A percentile compares a stretch with the other conserved stretches of the same genome.
phyloP scores from a whole-genome alignment of 2,113 vertebrate species.

The Strigops habroptila region DNA sequence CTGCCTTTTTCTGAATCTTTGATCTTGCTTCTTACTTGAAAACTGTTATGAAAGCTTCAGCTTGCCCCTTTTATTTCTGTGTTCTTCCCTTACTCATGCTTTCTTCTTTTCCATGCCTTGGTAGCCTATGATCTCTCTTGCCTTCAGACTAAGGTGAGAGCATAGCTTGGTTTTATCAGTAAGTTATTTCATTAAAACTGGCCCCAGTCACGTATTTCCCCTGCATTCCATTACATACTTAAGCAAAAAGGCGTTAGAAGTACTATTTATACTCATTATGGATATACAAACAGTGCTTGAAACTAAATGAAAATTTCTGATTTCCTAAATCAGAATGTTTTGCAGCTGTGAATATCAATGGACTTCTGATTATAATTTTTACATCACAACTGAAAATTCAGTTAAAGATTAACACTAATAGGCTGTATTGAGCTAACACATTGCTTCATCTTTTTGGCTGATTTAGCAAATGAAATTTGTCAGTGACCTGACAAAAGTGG shows the following conservation, averaged over 20 bases:
- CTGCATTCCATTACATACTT: not conserved
- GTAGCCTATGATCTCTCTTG: not conserved
- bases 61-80: not conserved
- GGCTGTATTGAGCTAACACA: not conserved
- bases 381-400: not conserved
- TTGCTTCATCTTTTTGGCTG: not conserved
- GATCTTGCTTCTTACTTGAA: not conserved
- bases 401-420: not conserved
- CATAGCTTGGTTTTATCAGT: not conserved
- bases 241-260: not conserved
- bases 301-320: not conserved
- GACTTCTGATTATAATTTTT: not conserved
- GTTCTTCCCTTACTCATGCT: not conserved
- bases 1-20: not conserved
- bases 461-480: not conserved
- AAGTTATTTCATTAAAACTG: not conserved
- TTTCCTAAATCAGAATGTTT: not conserved
- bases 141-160: not conserved
- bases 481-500: not conserved
- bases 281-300: not conserved
- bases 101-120: not conserved
- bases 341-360: not conserved
- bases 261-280: not conserved
- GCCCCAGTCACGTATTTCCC: not conserved
- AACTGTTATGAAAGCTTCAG: not conserved